phyloP scores from a whole-genome alignment of 1,140 invertebrate species.

The Charaxes varanes region DNA sequence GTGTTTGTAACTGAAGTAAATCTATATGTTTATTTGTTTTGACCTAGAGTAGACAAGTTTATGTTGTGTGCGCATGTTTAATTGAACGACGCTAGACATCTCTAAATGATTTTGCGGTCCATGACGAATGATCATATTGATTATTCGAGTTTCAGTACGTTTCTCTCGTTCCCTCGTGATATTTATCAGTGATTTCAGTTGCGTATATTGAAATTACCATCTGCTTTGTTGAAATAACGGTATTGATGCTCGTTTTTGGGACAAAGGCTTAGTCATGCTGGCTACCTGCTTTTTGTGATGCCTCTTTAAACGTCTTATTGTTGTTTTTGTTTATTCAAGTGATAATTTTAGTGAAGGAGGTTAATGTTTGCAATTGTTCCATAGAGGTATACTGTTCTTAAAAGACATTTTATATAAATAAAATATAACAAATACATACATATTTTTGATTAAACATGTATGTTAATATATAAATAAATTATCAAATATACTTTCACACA shows the following conservation, averaged over 20 bases:
- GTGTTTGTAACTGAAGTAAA: conserved; percentile 7
- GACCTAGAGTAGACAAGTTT: conserved; percentile 1
- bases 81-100: conserved; percentile 26
- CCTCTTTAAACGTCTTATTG: conserved; percentile 5
- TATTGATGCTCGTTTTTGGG: conserved; percentile 57
- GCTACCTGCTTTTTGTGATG: conserved; percentile 54
- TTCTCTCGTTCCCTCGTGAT: conserved; percentile 18
- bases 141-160: conserved; percentile 39
- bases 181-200: conserved; percentile 35
- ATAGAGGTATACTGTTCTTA: too few relatives aligned
- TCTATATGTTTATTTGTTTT: conserved; percentile 17
- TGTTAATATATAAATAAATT: too few relatives aligned
- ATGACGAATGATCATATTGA: conserved; percentile 53
- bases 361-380: too few relatives aligned
- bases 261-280: conserved; percentile 64
- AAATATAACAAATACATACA: too few relatives aligned
- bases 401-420: too few relatives aligned
- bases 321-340: conserved; percentile 2
- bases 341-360: too few relatives aligned
- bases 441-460: too few relatives aligned
- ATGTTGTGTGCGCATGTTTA: conserved; percentile 27
- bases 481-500: too few relatives aligned
- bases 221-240: conserved; percentile 65
- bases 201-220: conserved; percentile 44
- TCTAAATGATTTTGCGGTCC: conserved; percentile 32